phyloP scores from a whole-genome alignment of 2,888 invertebrate species.

The Julus scanicus region DNA sequence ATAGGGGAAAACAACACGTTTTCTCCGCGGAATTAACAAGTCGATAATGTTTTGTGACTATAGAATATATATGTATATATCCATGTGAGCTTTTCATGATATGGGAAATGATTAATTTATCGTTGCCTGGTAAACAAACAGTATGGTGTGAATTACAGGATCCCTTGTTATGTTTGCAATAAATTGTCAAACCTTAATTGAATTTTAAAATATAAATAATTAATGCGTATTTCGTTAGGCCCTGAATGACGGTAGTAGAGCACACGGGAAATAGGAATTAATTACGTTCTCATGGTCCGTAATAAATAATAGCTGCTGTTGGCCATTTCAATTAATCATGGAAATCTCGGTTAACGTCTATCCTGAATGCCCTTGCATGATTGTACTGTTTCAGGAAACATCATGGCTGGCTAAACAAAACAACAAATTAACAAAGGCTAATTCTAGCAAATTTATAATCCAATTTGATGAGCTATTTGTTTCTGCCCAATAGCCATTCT shows the following conservation, averaged over 20 bases:
- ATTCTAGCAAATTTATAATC: constrained; percentile 43
- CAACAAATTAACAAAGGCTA: constrained; percentile 47
- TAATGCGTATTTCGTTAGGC: not conserved
- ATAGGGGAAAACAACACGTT: no score
- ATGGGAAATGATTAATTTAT: not conserved
- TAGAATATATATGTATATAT: not conserved
- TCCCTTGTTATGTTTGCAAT: not conserved
- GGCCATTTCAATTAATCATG: constrained; percentile 24
- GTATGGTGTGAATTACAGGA: not conserved
- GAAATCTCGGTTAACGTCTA: constrained; percentile 30
- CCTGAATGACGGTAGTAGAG: not conserved
- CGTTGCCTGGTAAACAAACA: not conserved
- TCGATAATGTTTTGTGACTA: no score
- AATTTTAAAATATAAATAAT: constrained; percentile 34
- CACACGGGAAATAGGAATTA: constrained; percentile 15
- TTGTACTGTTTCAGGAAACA: constrained; percentile 28
- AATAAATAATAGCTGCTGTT: constrained; percentile 26
- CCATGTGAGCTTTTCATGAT: not conserved
- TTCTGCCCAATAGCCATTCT: constrained; percentile 41
- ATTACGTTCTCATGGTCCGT: not conserved
- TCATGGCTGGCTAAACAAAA: constrained; percentile 44
- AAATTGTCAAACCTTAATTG: constrained; percentile 30
- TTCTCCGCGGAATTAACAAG: no score
- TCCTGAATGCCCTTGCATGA: not conserved
- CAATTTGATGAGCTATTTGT: constrained; percentile 47